phyloP scores from a whole-genome alignment of 1,140 invertebrate species.

The Gryllus bimaculatus region DNA sequence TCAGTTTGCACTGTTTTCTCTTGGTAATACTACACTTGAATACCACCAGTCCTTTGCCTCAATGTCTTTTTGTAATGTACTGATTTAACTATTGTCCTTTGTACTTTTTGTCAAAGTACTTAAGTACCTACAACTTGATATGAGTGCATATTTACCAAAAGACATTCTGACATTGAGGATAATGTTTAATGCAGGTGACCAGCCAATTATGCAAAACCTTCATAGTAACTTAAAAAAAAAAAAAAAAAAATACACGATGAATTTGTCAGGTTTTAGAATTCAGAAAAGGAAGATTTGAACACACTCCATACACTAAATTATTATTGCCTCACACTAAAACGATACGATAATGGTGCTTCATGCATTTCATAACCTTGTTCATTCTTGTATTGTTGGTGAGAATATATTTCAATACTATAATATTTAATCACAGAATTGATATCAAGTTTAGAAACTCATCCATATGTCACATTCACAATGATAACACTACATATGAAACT shows the following conservation, averaged over 20 bases:
- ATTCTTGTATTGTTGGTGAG: no score
- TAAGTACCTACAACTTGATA: slow-evolving; percentile 5
- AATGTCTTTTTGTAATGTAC: background rate
- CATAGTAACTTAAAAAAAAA: background rate
- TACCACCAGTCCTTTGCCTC: background rate
- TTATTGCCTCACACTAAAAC: background rate
- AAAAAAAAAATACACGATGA: no score
- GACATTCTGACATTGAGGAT: slow-evolving; percentile 1
- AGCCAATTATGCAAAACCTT: background rate
- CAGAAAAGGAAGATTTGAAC: background rate
- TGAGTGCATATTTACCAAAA: background rate
- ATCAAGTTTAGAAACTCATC: background rate
- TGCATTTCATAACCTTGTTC: no score
- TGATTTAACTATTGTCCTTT: background rate
- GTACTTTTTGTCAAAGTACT: background rate
- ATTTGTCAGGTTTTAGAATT: background rate
- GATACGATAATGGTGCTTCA: no score
- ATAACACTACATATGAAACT: background rate
- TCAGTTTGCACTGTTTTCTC: slow-evolving; percentile 10
- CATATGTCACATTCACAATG: background rate
- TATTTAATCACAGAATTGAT: no score
- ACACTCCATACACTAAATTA: background rate
- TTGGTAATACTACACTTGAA: slow-evolving; percentile 3
- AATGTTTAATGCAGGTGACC: background rate
- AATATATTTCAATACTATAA: no score